Evolutionary conservation across 2,113 vertebrate species (phyloP).

Genomic region (Amazona vittata): DNA sequence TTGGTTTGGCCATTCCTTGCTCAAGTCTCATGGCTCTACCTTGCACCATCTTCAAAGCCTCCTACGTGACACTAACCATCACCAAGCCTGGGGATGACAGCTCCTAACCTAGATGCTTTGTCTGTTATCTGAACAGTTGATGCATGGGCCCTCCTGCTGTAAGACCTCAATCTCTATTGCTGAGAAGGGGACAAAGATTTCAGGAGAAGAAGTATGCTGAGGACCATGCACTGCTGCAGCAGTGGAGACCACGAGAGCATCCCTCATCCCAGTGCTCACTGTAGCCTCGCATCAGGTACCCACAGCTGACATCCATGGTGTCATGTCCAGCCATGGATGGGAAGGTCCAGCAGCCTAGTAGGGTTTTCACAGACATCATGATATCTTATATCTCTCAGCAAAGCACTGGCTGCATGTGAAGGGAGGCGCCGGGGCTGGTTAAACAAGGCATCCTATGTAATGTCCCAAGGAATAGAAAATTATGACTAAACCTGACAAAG

Average conservation of each 20-base stretch:
- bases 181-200: neutral
- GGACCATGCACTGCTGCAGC: fast-evolving
- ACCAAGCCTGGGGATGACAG: neutral
- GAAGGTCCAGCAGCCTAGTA: fast-evolving
- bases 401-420: neutral
- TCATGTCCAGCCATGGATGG: fast-evolving
- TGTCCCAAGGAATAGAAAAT: fast-evolving
- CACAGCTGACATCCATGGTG: fast-evolving
- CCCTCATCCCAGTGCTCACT: neutral
- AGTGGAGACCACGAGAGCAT: fast-evolving
- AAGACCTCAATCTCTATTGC: neutral
- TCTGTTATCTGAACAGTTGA: fast-evolving
- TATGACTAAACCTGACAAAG: neutral
- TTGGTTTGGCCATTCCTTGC: neutral
- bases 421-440: neutral
- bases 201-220: fast-evolving
- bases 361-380: fast-evolving
- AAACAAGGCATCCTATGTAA: neutral
- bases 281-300: fast-evolving
- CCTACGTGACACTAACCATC: neutral
- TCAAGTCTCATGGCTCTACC: fast-evolving
- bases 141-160: fast-evolving
- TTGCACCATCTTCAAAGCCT: neutral
- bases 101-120: neutral
- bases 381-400: neutral